Evolutionary conservation across 2,888 invertebrate species (phyloP).

Genomic region (Drosophila formosana): DNA sequence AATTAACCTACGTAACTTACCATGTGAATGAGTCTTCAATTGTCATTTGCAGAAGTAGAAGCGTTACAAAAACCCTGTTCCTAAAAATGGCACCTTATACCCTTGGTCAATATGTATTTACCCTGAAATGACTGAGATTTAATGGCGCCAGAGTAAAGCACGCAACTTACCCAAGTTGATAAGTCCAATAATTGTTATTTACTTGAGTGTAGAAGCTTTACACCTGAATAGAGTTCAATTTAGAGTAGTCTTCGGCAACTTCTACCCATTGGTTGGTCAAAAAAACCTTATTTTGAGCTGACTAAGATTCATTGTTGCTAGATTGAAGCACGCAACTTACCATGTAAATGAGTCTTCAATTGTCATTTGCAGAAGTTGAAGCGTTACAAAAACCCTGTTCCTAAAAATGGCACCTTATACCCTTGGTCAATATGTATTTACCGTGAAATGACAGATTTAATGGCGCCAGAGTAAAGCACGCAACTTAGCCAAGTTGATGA

Average conservation of each 20-base stretch:
- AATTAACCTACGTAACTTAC: constrained; percentile 59
- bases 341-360: constrained; percentile 43
- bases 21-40: constrained; percentile 42
- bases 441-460: neutral
- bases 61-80: constrained; percentile 35
- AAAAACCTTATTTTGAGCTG: constrained; percentile 39
- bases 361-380: constrained; percentile 61
- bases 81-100: neutral
- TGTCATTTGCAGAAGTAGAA: constrained; percentile 62
- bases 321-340: constrained; percentile 59
- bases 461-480: neutral
- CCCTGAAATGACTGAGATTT: neutral
- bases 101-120: neutral
- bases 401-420: neutral
- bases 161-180: neutral
- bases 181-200: neutral
- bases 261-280: constrained; percentile 68
- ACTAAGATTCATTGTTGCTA: constrained; percentile 75
- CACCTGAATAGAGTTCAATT: neutral
- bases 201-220: neutral
- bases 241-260: constrained; percentile 37
- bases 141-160: neutral
- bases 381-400: constrained; percentile 35
- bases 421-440: neutral
- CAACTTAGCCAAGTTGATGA: neutral